Evolutionary conservation across 2,113 vertebrate genomes (phyloP), one percentile per base, ranked within the genome.

Genomic region (Gopherus evgoodei): DNA sequence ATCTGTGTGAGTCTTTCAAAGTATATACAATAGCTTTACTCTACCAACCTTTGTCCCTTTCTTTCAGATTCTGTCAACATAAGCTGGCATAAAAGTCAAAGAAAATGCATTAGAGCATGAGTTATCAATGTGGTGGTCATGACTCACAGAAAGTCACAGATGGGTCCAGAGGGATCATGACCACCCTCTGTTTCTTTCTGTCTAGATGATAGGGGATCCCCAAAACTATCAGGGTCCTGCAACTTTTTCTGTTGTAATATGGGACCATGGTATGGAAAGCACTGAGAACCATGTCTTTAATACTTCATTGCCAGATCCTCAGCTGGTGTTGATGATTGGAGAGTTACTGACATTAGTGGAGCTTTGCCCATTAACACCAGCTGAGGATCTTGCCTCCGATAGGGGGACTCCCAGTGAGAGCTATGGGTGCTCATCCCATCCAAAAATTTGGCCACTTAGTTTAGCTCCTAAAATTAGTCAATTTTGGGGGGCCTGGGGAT

Each of bases 401-500:
- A 92, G 47, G 42, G 44, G 62, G 52, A 52, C 81, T 88, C 12
- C 72, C 49, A 87, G 4, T 86, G 76, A 92, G 56, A 87, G 5
- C 81, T 93, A 78, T 83, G 62, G 91, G 29, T 72, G 4, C 49
- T 92, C 72, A 78, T 62, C 25, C 8, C 47, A 49, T 91, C 84
- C 81, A 82, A 84, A 92, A 95, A 87, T 1, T 16, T 25, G 72
- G 49, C 27, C 89, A 44, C 90, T 94, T 90, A 81, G 53, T 92
- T 95, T 75, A 87, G n/a, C 72, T 93, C 75, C 54, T 83, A 81
- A 92, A 91, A 50, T 42, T 65, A 75, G 24, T 21, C 50, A 59
- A 81, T 83, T 92, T 93, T 97, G 78, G 91, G 94, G 92, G 84
- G 38, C 78, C 10, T 47, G 56, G 35, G 29, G 19, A 84, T 79